These are phyloP conservation scores for Bovichtus diacanthus DNA, from an alignment of 2,797 vertebrate genomes.

Conservation along the genomic window DNA sequence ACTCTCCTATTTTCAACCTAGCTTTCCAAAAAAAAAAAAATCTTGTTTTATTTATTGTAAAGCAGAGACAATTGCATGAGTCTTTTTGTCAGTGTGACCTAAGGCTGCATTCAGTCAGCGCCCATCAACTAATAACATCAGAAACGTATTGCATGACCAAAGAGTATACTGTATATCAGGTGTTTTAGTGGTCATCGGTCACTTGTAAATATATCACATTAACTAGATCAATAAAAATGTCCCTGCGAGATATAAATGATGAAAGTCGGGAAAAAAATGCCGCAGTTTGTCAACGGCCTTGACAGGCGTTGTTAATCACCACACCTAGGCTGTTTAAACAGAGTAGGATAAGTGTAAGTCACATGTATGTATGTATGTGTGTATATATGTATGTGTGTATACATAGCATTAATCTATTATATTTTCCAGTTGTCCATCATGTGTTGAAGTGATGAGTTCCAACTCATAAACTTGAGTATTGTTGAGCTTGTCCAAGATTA, in stretches of 20 bases:
- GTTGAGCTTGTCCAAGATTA: background rate
- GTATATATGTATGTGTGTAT: background rate
- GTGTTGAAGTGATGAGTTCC: background rate
- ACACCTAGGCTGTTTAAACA: background rate
- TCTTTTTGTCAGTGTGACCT: no score
- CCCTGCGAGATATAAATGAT: constrained; percentile 20
- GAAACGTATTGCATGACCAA: background rate
- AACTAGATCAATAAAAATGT: constrained; percentile 31
- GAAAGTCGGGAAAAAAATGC: background rate
- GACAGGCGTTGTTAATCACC: constrained; percentile 33
- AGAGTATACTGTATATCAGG: background rate
- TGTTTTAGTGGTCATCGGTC: constrained; percentile 6
- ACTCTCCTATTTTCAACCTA: background rate
- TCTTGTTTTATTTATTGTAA: no score
- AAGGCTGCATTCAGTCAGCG: no score
- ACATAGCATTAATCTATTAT: background rate
- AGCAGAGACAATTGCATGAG: no score
- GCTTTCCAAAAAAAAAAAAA: no score
- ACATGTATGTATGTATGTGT: background rate
- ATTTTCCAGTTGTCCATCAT: background rate
- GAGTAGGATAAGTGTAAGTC: background rate
- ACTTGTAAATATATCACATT: constrained; percentile 15
- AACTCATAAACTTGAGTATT: background rate
- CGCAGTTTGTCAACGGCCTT: constrained; percentile 16
- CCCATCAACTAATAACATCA: background rate